Conservation (phyloP, 1,140 invertebrate genomes). For the Camponotus pennsylvanicus region DNA sequence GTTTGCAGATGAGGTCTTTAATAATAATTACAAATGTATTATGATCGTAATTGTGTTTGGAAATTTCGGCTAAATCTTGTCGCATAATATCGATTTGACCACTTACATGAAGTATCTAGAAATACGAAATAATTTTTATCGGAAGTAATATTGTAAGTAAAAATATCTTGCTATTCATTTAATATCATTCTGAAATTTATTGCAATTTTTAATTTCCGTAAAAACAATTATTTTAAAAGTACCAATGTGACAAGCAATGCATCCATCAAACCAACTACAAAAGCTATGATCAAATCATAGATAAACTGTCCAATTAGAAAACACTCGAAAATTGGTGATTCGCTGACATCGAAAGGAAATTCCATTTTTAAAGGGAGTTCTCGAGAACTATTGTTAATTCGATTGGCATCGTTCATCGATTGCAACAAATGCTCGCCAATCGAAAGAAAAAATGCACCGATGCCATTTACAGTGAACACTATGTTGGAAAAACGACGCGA, state of each 20-base stretch:
- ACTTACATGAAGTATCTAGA: conserved; percentile 65
- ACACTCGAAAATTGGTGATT: conserved; percentile 50
- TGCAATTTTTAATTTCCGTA: not conserved
- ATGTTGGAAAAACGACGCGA: conserved; percentile 21
- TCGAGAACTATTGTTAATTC: not conserved
- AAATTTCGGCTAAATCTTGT: conserved; percentile 19
- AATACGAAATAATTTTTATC: not conserved
- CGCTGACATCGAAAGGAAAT: conserved; percentile 50
- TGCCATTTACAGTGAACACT: not conserved
- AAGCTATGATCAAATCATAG: conserved; percentile 32
- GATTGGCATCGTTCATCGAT: not conserved
- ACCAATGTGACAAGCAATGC: conserved; percentile 58
- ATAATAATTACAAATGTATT: conserved; percentile 2
- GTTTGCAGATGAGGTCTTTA: conserved; percentile 7
- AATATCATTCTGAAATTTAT: not conserved
- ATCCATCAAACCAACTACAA: conserved; percentile 26
- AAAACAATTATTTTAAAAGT: not conserved
- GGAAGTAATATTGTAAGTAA: not conserved
- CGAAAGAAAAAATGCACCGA: conserved; percentile 17
- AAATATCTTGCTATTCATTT: not conserved
- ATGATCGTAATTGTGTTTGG: not conserved
- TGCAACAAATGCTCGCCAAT: conserved; percentile 38
- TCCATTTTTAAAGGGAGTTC: conserved; percentile 67
- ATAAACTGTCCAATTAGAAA: conserved; percentile 50
- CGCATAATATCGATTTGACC: conserved; percentile 67